Evolutionary conservation across 2,797 vertebrate species (phyloP).

Genomic region (Lutjanus campechanus): DNA sequence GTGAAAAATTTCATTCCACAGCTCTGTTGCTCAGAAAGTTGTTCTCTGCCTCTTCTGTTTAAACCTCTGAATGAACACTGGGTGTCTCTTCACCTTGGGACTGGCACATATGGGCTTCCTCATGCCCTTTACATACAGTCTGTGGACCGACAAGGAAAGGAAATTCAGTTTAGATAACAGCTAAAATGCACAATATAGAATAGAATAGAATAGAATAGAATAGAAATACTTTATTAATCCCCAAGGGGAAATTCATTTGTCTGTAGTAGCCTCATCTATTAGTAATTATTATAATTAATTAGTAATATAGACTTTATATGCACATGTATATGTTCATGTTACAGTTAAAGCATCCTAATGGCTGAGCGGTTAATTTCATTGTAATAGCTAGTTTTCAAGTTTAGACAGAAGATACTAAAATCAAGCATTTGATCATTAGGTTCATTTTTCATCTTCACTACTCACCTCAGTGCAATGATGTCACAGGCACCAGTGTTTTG

Average conservation of each 20-base stretch:
- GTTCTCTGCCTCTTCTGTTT: neutral
- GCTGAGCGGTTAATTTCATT: neutral
- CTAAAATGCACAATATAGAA: neutral
- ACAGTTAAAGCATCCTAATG: too few species aligned
- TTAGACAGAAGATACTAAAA: neutral
- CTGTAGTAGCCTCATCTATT: too few species aligned
- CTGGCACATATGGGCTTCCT: slow-evolving; percentile 54
- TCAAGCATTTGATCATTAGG: neutral
- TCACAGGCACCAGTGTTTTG: slow-evolving; percentile 64
- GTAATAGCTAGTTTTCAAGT: neutral
- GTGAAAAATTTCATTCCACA: neutral
- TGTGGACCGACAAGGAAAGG: slow-evolving; percentile 44
- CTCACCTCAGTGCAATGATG: slow-evolving; percentile 78
- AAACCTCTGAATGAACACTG: too few species aligned
- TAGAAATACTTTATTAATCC: too few species aligned
- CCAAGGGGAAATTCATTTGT: too few species aligned
- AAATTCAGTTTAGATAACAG: neutral
- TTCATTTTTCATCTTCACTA: neutral
- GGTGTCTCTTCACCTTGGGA: neutral
- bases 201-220: too few species aligned
- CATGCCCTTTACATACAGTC: slow-evolving; percentile 6
- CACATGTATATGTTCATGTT: neutral
- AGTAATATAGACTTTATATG: neutral
- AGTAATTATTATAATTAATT: too few species aligned
- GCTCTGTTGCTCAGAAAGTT: neutral